Base-by-base conservation (phyloP, 2,888 invertebrate genomes). In the Cylloceria caligata region DNA sequence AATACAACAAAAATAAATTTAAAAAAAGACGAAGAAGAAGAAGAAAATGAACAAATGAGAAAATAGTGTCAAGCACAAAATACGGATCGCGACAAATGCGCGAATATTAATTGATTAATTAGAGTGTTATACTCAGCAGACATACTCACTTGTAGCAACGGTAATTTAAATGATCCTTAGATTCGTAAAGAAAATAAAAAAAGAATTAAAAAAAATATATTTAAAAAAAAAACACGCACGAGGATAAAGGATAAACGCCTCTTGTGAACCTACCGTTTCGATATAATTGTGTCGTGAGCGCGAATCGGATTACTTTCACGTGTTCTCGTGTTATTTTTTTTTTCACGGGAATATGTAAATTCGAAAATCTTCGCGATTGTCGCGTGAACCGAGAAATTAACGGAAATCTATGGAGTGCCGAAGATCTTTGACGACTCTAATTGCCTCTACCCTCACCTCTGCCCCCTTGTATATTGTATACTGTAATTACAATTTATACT, bases 401-500 rank as follows among this genome's bases (percentile, higher is more conserved):
- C 30, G 49, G 21, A 13, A 30, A 49, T 34, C 49, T 19, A 68
- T 30, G 57, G 57, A 34, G 34, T 21, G 21, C 19, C 21, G 21
- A 49, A 67, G 19, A 49, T 67, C 67, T 47, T 19, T 49, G 24
- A 45, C 42, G 19, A 75, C 55, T 55, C n/a, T 30, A 47, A 67
- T 72, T 69, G 64, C 55, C 47, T 21, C 36, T 39, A 2, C 19
- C 39, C 13, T 30, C 24, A 39, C 55, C 64, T 30, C 57, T 13
- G 27, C 52, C 64, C 83, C 87, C 88, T 85, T 91, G 90, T 91
- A 91, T 89, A 91, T 91, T 91, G 87, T 90, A 90, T 89, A 90
- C 87, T 91, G 90, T 91, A 91, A 91, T 90, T 91, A 91, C 88
- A 89, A 90, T 91, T 91, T 90, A 89, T 90, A 91, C 89, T 90